Base-by-base conservation (phyloP, 2,113 vertebrate genomes). In the Scomber scombrus region DNA sequence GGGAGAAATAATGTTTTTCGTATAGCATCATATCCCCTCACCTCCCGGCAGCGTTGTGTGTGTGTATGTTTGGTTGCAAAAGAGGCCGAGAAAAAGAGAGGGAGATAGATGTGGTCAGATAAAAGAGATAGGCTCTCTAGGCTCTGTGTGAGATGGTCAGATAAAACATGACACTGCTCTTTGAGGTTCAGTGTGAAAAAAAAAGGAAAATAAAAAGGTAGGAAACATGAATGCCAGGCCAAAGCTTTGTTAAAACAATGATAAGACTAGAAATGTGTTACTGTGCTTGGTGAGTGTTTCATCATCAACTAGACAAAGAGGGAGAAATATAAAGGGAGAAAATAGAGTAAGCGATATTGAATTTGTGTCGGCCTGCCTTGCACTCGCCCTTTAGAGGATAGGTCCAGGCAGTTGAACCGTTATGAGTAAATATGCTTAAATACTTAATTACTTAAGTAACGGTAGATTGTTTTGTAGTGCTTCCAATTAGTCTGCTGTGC, bases 111-210 rank as follows among this genome's bases (percentile, higher is more conserved):
- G 82, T 86, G 92, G 79, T 89, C 81, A 87, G 90, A 93, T 91
- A 87, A 93, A 91, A 89, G 87, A 84, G 86, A 89, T 83, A 68
- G 75, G 80, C 82, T 86, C 82, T 89, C 77, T 58, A 47, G 86
- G 81, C 76, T 81, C 65, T 50, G 74, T 89, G 85, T 80, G 91
- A 86, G 82, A 90, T 92, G 91, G 92, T 90, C 88, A 86, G 92
- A 92, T 93, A 91, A 91, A 91, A 90, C 85, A 91, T 91, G 92
- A 89, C 90, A 86, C 89, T 90, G 87, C 86, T 92, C 86, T 93
- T 89, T 88, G 87, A 92, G 87, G 91, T 89, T 68, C 85, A 91
- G 68, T 75, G 91, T 80, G 81, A 85, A 88, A 26, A 88, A 26
- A 26, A 90, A 85, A 83, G 76, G 75, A 60, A 79, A 71, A 61